Evolutionary conservation across 2,888 invertebrate genomes (phyloP), one percentile per base, ranked within the genome.

Genomic region (Epinotia demarniana): DNA sequence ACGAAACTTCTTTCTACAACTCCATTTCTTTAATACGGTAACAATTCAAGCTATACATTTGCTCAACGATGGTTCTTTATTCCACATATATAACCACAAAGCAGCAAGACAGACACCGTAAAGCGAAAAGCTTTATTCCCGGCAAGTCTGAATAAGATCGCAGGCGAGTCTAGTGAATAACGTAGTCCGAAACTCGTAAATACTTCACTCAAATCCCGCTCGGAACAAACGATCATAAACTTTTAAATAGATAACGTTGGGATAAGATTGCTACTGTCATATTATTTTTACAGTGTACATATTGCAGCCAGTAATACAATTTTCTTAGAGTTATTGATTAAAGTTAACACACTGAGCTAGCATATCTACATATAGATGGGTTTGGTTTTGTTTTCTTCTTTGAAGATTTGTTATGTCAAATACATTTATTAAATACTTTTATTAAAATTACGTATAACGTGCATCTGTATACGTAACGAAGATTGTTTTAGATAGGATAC

Each of bases 131-230:
- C 46, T 66, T 66, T 73, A 66, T 60, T 39, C 33, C 12, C 49
- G 19, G 60, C 23, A 66, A 67, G 16, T 33, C 58, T 60, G 43
- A 62, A 62, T 43, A 43, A 39, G n/a, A 33, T 43, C 18, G 19
- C 57, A 46, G 19, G 46, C 27, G 53, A 66, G 19, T 46, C 53
- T 73, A 68, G 63, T 66, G 49, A 57, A 74, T 63, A 68, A 62
- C 62, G 68, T 55, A 74, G 73, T 58, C 68, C 5, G 13, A 62
- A 63, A 63, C 69, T 69, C 63, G 73, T 69, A 69, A 69, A 74
- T 63, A 69, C 43, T 69, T 69, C 43, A 16, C n/a, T 63, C 57
- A 63, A 63, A 69, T 68, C 57, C 63, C 33, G 57, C 46, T 62
- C 67, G 43, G 27, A 68, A 73, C 53, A 61, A 67, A 57, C 63